Evolutionary conservation across 2,113 vertebrate species (phyloP).

Genomic region (Cryptomyrus ogoouensis): DNA sequence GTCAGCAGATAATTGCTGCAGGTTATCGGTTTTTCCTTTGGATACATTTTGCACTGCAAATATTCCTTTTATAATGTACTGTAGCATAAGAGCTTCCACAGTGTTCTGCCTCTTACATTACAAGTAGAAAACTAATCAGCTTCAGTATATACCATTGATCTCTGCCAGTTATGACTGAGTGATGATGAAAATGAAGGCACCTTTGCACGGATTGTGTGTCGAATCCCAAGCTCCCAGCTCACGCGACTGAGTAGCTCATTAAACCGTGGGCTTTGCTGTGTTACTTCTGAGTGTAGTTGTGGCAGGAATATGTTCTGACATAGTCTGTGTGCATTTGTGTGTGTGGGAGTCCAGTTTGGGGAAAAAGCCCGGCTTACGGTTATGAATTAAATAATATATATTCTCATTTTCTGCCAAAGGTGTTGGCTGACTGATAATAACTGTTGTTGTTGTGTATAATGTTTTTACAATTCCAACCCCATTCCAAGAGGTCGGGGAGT

Average conservation of each 20-base stretch:
- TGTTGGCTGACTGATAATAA: slow-evolving; percentile 26
- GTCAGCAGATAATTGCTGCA: background rate
- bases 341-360: background rate
- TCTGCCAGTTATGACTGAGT: background rate
- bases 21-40: background rate
- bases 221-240: background rate
- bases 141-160: background rate
- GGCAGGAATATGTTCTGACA: background rate
- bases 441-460: slow-evolving; percentile 15
- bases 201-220: background rate
- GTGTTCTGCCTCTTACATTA: background rate
- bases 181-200: background rate
- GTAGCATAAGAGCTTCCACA: background rate
- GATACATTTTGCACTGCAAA: background rate
- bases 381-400: background rate
- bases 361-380: background rate
- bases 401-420: slow-evolving; percentile 15
- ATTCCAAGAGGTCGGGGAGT: too few relatives aligned
- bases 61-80: background rate
- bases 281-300: background rate
- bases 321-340: background rate
- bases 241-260: background rate
- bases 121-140: background rate
- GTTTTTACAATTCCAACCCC: background rate
- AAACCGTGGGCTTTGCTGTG: background rate